Evolutionary conservation across 2,888 invertebrate genomes (phyloP).

Genomic region (Seladonia tumulorum): DNA sequence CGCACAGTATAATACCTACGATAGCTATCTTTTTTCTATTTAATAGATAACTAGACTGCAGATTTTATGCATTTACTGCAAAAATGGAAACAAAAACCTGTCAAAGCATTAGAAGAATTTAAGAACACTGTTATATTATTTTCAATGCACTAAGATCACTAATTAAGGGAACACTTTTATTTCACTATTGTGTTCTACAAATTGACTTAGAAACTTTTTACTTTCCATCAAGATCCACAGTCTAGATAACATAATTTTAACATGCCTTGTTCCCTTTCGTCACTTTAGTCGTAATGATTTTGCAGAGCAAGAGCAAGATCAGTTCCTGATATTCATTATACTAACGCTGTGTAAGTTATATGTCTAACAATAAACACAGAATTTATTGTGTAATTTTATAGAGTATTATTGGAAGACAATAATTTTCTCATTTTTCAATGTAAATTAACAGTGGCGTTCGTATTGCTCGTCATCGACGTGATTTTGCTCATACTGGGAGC

Average conservation of each 20-base stretch:
- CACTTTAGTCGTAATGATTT: background rate
- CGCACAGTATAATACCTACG: background rate
- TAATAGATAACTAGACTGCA: background rate
- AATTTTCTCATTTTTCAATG: too few species aligned
- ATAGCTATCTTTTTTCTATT: background rate
- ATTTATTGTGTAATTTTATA: background rate
- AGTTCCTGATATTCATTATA: background rate
- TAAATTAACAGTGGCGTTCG: background rate
- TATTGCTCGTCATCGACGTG: slow-evolving; percentile 15
- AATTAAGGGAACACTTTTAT: background rate
- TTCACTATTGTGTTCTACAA: background rate
- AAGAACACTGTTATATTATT: background rate
- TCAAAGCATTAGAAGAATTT: background rate
- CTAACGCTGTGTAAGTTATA: background rate
- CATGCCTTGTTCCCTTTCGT: background rate
- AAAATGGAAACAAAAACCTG: background rate
- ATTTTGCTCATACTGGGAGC: slow-evolving; percentile 2
- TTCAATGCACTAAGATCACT: background rate
- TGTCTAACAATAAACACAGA: background rate
- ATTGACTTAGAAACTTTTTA: background rate
- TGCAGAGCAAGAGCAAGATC: background rate
- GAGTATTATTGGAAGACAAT: background rate
- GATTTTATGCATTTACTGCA: background rate
- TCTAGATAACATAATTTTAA: background rate
- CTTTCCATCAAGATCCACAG: background rate